Evolutionary conservation across 2,888 invertebrate genomes (phyloP), one percentile per base, ranked within the genome.

Genomic region (Homarus gammarus): DNA sequence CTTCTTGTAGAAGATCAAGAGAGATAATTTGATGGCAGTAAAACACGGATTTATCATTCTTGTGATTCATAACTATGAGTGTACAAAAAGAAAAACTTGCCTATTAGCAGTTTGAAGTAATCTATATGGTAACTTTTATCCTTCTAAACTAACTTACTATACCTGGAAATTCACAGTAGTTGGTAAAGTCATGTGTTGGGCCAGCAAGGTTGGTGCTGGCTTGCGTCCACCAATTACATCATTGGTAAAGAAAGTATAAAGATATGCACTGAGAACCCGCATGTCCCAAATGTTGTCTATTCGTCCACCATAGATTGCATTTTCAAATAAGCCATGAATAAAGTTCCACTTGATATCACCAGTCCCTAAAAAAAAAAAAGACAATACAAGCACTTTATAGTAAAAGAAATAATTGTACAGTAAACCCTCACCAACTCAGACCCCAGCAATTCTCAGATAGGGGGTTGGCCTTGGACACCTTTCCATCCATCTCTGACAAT

Each of bases 301-400:
- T 83, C 97, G 95, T 0, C 98, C 98, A 0, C 98, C 98, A 93
- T 98, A 98, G 79, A 98, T 96, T 0, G 97, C 96, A 92, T 96
- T 95, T 93, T 96, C 96, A 93, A 96, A 95, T 36, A 98, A 94
- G 2, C 97, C 97, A 93, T 96, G 96, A 79, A 98, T 94, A 92
- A 96, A 96, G 87, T 96, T 95, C 97, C 97, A 97, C 40, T 92
- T 91, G n/a, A 92, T 82, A n/a, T 92, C 90, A 61, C 84, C 89
- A 68, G 82, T 70, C 6, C 31, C 72, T 70, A 38, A 73, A 77
- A 79, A 70, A 40, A 40, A 75, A 6, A 75, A 49, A 27, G 49
- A 12, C 73, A n/a, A 78, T 49, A 12, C 56, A 6, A n/a, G 22
- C 27, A 38, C 33, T 70, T 10, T 12, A 33, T 15, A 15, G 27